These are phyloP conservation scores for Antheraea assamensis DNA, from an alignment of 2,888 invertebrate species.

Conservation along the genomic window DNA sequence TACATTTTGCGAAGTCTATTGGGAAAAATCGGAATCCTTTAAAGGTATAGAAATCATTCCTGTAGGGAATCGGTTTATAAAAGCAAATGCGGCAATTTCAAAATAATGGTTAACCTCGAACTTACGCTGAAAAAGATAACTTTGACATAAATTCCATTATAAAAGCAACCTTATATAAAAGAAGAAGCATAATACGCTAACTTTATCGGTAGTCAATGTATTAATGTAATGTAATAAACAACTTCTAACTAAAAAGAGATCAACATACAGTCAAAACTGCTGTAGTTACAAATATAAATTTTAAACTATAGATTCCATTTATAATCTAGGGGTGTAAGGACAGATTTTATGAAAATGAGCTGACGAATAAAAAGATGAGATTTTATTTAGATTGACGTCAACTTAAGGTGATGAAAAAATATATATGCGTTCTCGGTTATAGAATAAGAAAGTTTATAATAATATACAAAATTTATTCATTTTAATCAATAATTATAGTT, in stretches of 20 bases:
- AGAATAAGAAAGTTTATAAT: too few relatives aligned
- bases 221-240: neutral
- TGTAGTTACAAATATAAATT: neutral
- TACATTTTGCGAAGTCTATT: constrained; percentile 11
- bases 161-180: neutral
- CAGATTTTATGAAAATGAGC: neutral
- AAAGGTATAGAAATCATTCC: constrained; percentile 7
- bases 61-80: neutral
- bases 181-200: neutral
- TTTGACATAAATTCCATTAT: neutral
- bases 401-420: too few relatives aligned
- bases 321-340: neutral
- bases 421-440: too few relatives aligned
- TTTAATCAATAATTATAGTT: too few relatives aligned
- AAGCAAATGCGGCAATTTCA: constrained; percentile 5
- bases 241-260: neutral
- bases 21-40: constrained; percentile 4
- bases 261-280: neutral
- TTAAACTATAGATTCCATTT: neutral
- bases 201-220: neutral
- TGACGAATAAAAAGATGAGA: neutral
- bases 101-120: constrained; percentile 1
- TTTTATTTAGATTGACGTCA: too few relatives aligned
- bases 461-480: too few relatives aligned
- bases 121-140: constrained; percentile 7